These are phyloP conservation scores for Cataglyphis rosenhaueri DNA, from an alignment of 2,888 invertebrate species.

Conservation along the genomic window DNA sequence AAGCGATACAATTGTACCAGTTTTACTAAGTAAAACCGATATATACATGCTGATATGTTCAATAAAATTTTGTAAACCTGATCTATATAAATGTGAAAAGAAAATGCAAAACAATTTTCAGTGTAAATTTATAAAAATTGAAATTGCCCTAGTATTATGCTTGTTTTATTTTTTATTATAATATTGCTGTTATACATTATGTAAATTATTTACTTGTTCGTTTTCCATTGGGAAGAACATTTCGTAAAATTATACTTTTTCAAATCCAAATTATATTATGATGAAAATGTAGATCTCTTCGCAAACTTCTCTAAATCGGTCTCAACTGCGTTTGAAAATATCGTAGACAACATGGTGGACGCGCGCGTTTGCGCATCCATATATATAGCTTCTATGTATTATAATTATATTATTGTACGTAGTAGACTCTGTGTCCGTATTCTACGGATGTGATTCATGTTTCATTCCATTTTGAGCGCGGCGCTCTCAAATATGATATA, in stretches of 20 bases:
- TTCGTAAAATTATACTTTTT: not conserved
- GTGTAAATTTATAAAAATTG: not conserved
- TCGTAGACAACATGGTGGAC: not conserved
- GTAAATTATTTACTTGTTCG: not conserved
- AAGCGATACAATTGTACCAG: not conserved
- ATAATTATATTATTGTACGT: no score
- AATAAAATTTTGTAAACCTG: not conserved
- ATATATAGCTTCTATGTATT: no score
- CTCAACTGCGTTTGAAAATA: not conserved
- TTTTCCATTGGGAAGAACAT: not conserved
- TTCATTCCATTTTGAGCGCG: no score
- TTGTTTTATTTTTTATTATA: not conserved
- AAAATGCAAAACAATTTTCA: not conserved
- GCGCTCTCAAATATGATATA: not conserved
- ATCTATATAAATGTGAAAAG: not conserved
- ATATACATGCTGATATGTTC: not conserved
- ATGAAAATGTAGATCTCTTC: not conserved
- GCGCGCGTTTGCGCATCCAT: not conserved
- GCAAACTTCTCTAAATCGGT: not conserved
- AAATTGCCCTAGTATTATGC: not conserved
- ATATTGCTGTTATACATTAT: not conserved
- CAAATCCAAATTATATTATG: not conserved
- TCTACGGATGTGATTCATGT: no score
- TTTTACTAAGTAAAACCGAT: not conserved
- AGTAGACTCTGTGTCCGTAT: no score